These are phyloP conservation scores for Protobothrops mucrosquamatus DNA, from an alignment of 2,113 vertebrate genomes.

Conservation along the genomic window DNA sequence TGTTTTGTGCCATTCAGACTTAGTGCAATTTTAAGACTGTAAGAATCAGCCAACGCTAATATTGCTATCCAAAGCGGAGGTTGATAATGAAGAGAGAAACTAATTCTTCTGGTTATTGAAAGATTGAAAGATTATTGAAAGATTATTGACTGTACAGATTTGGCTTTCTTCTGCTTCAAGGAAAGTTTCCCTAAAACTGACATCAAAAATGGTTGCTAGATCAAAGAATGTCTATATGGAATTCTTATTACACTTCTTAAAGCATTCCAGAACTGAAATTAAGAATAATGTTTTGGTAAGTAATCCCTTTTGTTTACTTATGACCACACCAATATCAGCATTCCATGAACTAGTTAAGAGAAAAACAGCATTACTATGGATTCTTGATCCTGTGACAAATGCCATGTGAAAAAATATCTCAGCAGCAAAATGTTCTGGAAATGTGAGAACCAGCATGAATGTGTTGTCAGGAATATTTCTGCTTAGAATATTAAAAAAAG, in stretches of 20 bases:
- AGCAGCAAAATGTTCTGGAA: not conserved
- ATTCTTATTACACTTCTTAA: not conserved
- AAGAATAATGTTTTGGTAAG: not conserved
- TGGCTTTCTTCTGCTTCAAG: not conserved
- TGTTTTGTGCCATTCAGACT: not conserved
- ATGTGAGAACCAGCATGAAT: conserved; percentile 10
- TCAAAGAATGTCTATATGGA: not conserved
- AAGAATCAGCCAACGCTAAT: not conserved
- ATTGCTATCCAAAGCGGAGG: not conserved
- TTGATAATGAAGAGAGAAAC: not conserved
- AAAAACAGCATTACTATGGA: not conserved
- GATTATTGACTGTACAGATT: not conserved
- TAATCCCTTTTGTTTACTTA: not conserved
- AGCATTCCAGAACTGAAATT: not conserved
- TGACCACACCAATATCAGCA: not conserved
- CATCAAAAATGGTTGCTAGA: not conserved
- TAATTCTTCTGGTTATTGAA: not conserved
- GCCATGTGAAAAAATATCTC: not conserved
- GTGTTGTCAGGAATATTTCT: not conserved
- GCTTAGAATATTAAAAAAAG: not conserved
- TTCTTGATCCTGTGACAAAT: not conserved
- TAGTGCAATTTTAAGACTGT: not conserved
- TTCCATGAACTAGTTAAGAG: not conserved
- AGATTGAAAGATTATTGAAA: not conserved
- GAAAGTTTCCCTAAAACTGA: not conserved